Evolutionary conservation across 37 sponge, comb jelly and placozoan species (phyloP), one percentile per base, ranked within the genome.

Genomic region (Aplysina aerophoba): DNA sequence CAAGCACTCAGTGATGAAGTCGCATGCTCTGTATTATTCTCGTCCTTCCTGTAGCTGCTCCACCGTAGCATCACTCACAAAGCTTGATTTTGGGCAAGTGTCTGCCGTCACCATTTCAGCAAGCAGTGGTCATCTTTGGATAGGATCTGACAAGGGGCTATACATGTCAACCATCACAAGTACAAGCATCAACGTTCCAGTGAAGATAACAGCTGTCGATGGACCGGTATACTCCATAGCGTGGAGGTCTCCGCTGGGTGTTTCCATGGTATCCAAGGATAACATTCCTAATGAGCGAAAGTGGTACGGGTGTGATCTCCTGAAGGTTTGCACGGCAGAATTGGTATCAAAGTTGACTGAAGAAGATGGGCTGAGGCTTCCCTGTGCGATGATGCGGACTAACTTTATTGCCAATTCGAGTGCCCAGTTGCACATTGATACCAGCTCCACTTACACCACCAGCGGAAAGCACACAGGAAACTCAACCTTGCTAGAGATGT

Each of bases 131-230:
- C 27, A 35, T 0, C 85, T 94, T 0, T 94, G 94, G 94, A 63
- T 90, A 20, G 94, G 94, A 19, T 85, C 91, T 4, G 74, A 82
- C 30, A 56, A 34, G 0, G 94, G 94, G 3, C 91, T 94, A 53
- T 90, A 62, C 39, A 58, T 33, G 20, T 44, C 81, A 40, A 16
- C 22, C 1, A 3, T 75, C 0, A 19, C 21, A n/a, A 36, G 41
- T 16, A 25, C 78, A 12, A 27, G 64, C 28, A 24, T 75, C 40
- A 44, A 50, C 13, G 25, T 24, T 3, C 78, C 78, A 17, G 38
- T n/a, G 20, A 75, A 79, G 31, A 11, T 44, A 41, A 25, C 56
- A 15, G 0, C 63, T 12, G 67, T 82, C 41, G 30, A 35, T 6
- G 83, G 67, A 12, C 65, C 83, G 14, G 83, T 61, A 13, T 82